A percentile compares a stretch with the other conserved stretches of the same genome.
Conservation (phyloP, 2,797 vertebrate species). For the Tolypeutes matacus region DNA sequence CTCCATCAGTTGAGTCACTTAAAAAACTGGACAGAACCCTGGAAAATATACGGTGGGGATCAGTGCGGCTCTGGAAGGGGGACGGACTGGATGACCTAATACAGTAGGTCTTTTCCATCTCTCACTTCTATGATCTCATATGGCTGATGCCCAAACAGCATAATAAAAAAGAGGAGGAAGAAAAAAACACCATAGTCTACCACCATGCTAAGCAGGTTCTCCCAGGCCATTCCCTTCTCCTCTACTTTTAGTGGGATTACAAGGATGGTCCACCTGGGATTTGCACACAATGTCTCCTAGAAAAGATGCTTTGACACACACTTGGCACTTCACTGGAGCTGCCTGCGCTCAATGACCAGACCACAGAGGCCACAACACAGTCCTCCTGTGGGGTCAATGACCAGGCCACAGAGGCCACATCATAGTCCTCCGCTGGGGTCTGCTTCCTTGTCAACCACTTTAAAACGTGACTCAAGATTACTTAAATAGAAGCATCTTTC, state of each 20-base stretch:
- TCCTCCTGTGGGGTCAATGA: not conserved
- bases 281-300: not conserved
- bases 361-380: not conserved
- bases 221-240: not conserved
- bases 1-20: slow-evolving; percentile 69
- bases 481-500: not conserved
- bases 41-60: slow-evolving; percentile 77
- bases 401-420: not conserved
- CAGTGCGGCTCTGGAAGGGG: slow-evolving; percentile 48
- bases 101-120: slow-evolving; percentile 67
- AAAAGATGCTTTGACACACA: not conserved
- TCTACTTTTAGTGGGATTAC: not conserved
- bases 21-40: slow-evolving; percentile 65
- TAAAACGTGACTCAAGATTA: not conserved
- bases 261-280: not conserved
- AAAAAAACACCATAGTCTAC: not conserved
- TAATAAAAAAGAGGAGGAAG: slow-evolving; percentile 2
- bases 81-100: slow-evolving; percentile 68
- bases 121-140: slow-evolving; percentile 55
- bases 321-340: not conserved
- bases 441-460: not conserved
- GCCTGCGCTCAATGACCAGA: not conserved
- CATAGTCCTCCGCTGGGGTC: not conserved
- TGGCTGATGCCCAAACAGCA: slow-evolving; percentile 61
- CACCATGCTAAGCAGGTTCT: not conserved